A percentile compares a stretch with the other conserved stretches of the same genome.
phyloP scores from a whole-genome alignment of 2,797 vertebrate genomes.

The Lacerta viridis region DNA sequence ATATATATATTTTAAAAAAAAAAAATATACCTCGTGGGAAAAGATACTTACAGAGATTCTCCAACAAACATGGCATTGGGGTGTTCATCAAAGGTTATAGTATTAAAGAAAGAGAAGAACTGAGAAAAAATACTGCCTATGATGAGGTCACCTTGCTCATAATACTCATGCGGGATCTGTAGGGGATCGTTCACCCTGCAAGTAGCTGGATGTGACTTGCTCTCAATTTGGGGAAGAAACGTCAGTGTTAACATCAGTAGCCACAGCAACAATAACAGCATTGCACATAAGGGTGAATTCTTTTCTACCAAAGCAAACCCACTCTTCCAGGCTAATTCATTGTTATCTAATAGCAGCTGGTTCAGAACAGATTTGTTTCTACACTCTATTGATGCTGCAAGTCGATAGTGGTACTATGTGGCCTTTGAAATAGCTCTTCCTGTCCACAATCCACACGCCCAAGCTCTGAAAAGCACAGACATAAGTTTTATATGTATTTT shows the following conservation, averaged over 20 bases:
- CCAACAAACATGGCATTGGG: background rate
- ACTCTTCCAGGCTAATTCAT: background rate
- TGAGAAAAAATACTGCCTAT: slow-evolving; percentile 13
- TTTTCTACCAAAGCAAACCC: background rate
- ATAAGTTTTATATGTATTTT: background rate
- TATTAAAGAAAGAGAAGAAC: background rate
- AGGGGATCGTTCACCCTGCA: background rate
- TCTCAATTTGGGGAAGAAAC: slow-evolving; percentile 17
- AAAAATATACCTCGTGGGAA: no score
- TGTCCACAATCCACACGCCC: no score
- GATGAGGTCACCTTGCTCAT: slow-evolving; percentile 3
- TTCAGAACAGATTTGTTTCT: background rate
- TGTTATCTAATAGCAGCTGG: background rate
- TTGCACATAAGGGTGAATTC: background rate
- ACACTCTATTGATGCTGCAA: background rate
- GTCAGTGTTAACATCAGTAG: background rate
- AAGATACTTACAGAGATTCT: slow-evolving; percentile 17
- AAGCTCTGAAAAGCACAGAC: background rate
- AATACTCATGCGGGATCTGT: slow-evolving; percentile 27
- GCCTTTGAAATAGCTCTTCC: background rate
- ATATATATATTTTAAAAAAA: background rate
- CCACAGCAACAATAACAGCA: background rate
- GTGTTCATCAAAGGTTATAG: background rate
- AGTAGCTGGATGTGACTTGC: background rate
- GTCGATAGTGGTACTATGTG: no score